Conservation (phyloP, 2,888 invertebrate genomes). For the Melikaiella ostensackeni region DNA sequence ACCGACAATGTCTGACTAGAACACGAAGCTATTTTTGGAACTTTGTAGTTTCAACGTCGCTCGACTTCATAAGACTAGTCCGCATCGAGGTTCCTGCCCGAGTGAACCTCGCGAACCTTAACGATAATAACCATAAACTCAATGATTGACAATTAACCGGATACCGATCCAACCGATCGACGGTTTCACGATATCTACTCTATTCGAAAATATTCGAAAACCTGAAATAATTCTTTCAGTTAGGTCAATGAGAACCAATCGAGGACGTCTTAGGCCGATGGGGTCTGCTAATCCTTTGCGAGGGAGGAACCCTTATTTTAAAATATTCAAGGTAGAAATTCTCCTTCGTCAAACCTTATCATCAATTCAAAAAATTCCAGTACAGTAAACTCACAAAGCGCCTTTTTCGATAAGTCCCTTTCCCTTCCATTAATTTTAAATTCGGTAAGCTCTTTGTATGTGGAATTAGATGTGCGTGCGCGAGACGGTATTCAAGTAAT, state of each 20-base stretch:
- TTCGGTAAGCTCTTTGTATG: too few relatives aligned
- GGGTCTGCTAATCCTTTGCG: not conserved
- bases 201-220: not conserved
- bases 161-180: constrained; percentile 4
- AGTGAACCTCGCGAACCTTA: constrained; percentile 44
- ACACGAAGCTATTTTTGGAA: constrained; percentile 75
- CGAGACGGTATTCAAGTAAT: too few relatives aligned
- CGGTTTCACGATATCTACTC: not conserved
- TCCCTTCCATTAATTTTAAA: too few relatives aligned
- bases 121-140: constrained; percentile 20
- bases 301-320: not conserved
- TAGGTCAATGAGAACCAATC: not conserved
- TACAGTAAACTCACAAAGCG: too few relatives aligned
- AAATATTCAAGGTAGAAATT: not conserved
- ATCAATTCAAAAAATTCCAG: not conserved
- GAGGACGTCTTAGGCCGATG: constrained; percentile 19
- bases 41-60: constrained; percentile 59
- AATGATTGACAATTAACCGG: not conserved
- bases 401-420: too few relatives aligned
- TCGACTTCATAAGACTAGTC: constrained; percentile 54
- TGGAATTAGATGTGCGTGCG: too few relatives aligned
- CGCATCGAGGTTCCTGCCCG: constrained; percentile 50
- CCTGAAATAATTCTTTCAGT: not conserved
- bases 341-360: not conserved
- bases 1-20: constrained; percentile 77